Evolutionary conservation across 2,113 vertebrate species (phyloP).

Genomic region (Chloropsis cyanopogon): DNA sequence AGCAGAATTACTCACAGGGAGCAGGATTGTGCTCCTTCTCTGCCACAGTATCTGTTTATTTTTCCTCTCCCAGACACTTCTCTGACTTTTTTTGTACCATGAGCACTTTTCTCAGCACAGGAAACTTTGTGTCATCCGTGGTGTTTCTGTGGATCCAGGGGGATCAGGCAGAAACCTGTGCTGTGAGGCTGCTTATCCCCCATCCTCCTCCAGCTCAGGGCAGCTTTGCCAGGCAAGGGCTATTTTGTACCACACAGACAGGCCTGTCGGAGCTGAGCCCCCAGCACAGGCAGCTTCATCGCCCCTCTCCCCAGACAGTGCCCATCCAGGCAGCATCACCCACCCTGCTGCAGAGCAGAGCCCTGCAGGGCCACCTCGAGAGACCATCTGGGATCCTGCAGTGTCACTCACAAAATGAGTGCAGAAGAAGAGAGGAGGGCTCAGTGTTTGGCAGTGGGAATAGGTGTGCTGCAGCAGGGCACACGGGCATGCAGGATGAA

Average conservation of each 20-base stretch:
- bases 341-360: background rate
- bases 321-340: rapidly evolving
- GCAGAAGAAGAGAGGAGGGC: background rate
- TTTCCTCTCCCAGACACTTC: background rate
- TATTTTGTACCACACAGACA: rapidly evolving
- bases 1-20: background rate
- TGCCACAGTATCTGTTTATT: background rate
- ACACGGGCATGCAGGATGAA: background rate
- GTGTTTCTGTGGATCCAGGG: background rate
- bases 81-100: background rate
- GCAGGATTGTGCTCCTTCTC: background rate
- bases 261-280: background rate
- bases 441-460: background rate
- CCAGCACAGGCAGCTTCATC: background rate
- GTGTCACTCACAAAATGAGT: background rate
- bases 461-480: background rate
- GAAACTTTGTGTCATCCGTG: background rate
- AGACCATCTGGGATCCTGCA: background rate
- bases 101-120: background rate
- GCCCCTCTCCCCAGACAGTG: background rate
- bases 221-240: background rate
- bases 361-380: rapidly evolving
- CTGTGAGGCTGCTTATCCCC: background rate
- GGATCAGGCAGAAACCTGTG: background rate
- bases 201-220: background rate